phyloP scores from a whole-genome alignment of 1,140 invertebrate genomes.

The Cyclina sinensis region DNA sequence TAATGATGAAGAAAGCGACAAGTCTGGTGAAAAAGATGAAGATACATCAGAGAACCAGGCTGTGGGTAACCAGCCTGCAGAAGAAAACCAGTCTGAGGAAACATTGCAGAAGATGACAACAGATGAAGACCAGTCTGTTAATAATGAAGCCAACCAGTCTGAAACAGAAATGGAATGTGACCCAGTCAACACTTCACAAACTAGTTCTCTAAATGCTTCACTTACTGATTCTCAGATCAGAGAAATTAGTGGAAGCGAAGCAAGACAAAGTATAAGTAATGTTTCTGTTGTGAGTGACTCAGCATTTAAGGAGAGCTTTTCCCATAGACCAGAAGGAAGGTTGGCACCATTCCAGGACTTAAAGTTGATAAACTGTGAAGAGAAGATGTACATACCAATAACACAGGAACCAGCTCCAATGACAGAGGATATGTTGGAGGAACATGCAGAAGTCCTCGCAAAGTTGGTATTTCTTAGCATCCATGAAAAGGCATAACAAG shows the following conservation, averaged over 20 bases:
- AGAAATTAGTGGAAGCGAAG: neutral
- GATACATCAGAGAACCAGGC: constrained; percentile 55
- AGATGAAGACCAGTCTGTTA: neutral
- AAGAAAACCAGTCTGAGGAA: constrained; percentile 39
- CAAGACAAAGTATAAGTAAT: constrained; percentile 30
- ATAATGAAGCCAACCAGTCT: constrained; percentile 38
- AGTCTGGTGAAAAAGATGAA: constrained; percentile 68
- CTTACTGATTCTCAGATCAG: constrained; percentile 48
- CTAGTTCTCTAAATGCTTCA: constrained; percentile 45
- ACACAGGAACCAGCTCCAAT: constrained; percentile 98
- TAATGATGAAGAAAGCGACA: constrained; percentile 73
- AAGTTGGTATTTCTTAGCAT: constrained; percentile 81
- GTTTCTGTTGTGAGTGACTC: constrained; percentile 68
- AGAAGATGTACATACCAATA: constrained; percentile 93
- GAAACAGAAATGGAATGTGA: constrained; percentile 64
- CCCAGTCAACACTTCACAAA: constrained; percentile 26
- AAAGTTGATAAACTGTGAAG: constrained; percentile 80
- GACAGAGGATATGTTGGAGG: constrained; percentile 98
- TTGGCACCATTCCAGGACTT: constrained; percentile 88
- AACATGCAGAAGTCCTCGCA: constrained; percentile 96
- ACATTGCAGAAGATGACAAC: neutral
- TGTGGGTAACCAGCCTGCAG: neutral
- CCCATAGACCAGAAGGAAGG: constrained; percentile 90
- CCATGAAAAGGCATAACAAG: too few relatives aligned
- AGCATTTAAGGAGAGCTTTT: constrained; percentile 75